Evolutionary conservation across 2,113 vertebrate genomes (phyloP), one percentile per base, ranked within the genome.

Genomic region (Mirza zaza): DNA sequence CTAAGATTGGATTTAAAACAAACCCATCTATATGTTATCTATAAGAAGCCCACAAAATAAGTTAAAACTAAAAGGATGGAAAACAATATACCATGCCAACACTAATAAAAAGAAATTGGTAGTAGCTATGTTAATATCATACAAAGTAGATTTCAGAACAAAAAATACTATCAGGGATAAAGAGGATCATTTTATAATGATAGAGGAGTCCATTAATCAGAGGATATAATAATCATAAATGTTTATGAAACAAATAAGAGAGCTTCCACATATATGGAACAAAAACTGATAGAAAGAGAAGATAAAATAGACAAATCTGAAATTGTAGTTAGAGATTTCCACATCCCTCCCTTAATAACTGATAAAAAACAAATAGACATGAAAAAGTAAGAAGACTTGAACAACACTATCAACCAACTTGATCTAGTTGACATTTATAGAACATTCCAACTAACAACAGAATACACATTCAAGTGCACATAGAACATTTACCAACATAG

Each of bases 61-160:
- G 4, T 36, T 67, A 39, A 93, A 86, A 73, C 5, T 70, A 36
- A 96, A 77, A 61, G 9, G 6, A 59, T 21, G 6, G 15, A 75
- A 91, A 65, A 85, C 79, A 65, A 27, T 71, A 55, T 36, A 39
- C 10, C 5, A 14, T 12, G 21, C 10, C n/a, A 71, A 70, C 1
- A 50, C 10, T 55, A 95, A 65, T 50, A 50, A 68, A 32, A 91
- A 67, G 34, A 87, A 95, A 50, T 42, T 13, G 81, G n/a, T 11
- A 80, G 9, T 88, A 17, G 23, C 15, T 63, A n/a, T 57, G 36
- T 63, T 73, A 76, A 57, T 83, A 68, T 29, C 15, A 42, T 18
- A 79, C 45, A 81, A 80, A 84, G 36, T 39, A 63, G 68, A 92
- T 36, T 95, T 95, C 32, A 80, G 75, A 45, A 90, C 25, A 68